Conservation (phyloP, 1,140 invertebrate species). For the Lasioglossum albipes region DNA sequence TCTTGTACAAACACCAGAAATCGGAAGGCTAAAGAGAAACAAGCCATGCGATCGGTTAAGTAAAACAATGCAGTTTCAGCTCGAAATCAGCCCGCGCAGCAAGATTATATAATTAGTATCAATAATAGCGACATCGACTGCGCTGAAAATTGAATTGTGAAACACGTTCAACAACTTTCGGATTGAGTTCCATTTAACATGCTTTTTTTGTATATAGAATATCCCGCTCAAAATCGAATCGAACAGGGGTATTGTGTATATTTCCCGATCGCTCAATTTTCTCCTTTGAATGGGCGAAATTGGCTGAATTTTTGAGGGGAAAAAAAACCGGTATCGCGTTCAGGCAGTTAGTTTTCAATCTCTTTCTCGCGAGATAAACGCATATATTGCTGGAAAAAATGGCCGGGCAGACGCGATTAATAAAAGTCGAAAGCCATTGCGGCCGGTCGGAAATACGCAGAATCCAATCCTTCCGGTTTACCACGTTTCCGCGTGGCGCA, state of each 20-base stretch:
- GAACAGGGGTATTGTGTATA: not conserved
- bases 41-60: too few relatives aligned
- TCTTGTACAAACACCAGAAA: too few relatives aligned
- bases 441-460: constrained; percentile 27
- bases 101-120: too few relatives aligned
- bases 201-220: too few relatives aligned
- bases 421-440: constrained; percentile 46
- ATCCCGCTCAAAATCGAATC: too few relatives aligned
- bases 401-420: constrained; percentile 26
- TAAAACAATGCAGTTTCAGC: too few relatives aligned
- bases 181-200: too few relatives aligned
- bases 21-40: too few relatives aligned
- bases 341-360: constrained; percentile 25
- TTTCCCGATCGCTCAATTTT: not conserved
- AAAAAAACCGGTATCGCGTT: not conserved
- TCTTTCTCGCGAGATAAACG: constrained; percentile 11
- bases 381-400: constrained; percentile 24
- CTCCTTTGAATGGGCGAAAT: not conserved
- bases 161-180: too few relatives aligned
- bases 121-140: too few relatives aligned
- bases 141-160: too few relatives aligned
- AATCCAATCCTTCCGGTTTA: constrained; percentile 50
- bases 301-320: not conserved
- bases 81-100: too few relatives aligned
- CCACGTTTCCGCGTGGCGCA: constrained; percentile 39